Evolutionary conservation across 2,113 vertebrate genomes (phyloP), one percentile per base, ranked within the genome.

Genomic region (Brachirus orientalis): DNA sequence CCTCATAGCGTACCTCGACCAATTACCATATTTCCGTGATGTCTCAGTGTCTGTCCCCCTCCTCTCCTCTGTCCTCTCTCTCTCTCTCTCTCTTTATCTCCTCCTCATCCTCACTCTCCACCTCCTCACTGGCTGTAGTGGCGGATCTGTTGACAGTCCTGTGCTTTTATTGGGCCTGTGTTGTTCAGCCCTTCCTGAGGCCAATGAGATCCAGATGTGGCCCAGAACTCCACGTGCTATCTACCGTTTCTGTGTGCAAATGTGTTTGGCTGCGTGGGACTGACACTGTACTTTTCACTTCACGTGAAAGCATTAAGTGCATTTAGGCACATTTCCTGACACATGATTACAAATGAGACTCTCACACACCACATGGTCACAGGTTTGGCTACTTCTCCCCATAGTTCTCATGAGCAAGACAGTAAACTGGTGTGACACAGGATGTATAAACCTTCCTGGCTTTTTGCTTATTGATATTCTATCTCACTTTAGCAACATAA

Each of bases 201-300:
- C 75, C 83, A 85, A 86, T 89, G 67, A 47, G 82, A 89, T 82
- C 87, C 88, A 90, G 87, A 89, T 89, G 88, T 87, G 75, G 65
- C 52, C 38, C 50, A 4, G 63, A 37, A 57, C 58, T 61, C 43
- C 43, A 56, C 13, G 38, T 28, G 63, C 52, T 53, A 28, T 50
- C 16, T 38, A 17, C 28, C 22, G 38, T 43, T 33, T 43, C 44
- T 35, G 13, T 74, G 40, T 33, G 7, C 71, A 69, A 41, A 57
- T 58, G 62, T 59, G 56, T 67, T 57, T 40, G 41, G 41, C 53
- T 71, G 60, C n/a, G 0, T 11, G 10, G 20, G 48, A 62, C 8
- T 58, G 14, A 10, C 1, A 20, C 50, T 37, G 44, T 35, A 13
- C 8, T 46, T 50, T 55, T 54, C 48, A 52, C 43, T 48, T 54